Percentiles rank a stretch among this genome's conserved stretches.
These are phyloP conservation scores for Pocota personata DNA, from an alignment of 2,888 invertebrate genomes.

Conservation along the genomic window DNA sequence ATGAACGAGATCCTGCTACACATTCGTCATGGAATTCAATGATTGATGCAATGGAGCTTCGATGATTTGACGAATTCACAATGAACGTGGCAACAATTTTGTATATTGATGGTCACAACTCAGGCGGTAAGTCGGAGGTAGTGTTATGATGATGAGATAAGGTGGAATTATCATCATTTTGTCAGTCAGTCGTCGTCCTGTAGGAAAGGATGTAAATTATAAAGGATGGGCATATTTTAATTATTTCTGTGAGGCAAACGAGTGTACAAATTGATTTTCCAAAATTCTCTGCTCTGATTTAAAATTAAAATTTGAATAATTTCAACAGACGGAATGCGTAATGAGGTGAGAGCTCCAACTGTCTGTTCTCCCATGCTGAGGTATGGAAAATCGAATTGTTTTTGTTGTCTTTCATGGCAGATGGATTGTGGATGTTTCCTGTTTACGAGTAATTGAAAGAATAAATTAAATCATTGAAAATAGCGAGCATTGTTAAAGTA, in stretches of 20 bases:
- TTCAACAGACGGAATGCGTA: slow-evolving; percentile 4
- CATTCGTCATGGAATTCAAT: slow-evolving; percentile 39
- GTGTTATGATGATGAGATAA: not conserved
- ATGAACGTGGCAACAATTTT: not conserved
- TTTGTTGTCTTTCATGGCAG: not conserved
- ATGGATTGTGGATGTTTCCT: not conserved
- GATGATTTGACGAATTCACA: slow-evolving; percentile 27
- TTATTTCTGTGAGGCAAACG: not conserved
- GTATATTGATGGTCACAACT: not conserved
- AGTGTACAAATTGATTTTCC: slow-evolving; percentile 9
- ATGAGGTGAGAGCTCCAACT: not conserved
- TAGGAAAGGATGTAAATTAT: not conserved
- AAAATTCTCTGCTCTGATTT: not conserved
- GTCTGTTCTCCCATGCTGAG: not conserved
- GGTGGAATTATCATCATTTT: not conserved
- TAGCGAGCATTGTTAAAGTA: too few relatives aligned
- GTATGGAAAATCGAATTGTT: not conserved
- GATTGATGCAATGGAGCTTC: slow-evolving; percentile 44
- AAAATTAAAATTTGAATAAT: slow-evolving; percentile 5
- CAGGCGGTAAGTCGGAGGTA: not conserved
- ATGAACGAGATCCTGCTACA: slow-evolving; percentile 14
- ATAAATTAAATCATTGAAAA: not conserved
- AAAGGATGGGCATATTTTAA: not conserved
- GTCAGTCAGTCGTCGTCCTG: not conserved
- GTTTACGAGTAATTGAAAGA: not conserved